A percentile compares a stretch with the other conserved stretches of the same genome.
Evolutionary conservation across 2,888 invertebrate species (phyloP).

Genomic region (Drosophila meridiana): DNA sequence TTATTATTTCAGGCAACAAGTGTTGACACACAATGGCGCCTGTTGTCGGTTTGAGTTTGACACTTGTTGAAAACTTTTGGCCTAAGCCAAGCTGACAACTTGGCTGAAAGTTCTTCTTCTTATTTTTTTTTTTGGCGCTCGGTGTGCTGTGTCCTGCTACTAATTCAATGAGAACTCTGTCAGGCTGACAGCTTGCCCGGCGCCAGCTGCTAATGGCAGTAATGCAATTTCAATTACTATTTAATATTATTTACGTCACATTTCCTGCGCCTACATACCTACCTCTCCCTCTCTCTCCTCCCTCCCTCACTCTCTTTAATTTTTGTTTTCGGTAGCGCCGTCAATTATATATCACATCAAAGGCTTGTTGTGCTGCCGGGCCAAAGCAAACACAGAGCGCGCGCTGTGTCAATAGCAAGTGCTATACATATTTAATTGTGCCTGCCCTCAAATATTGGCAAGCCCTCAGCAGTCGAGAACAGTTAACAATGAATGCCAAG

Average conservation of each 20-base stretch:
- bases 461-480: conserved; percentile 36
- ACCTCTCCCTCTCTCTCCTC: not conserved
- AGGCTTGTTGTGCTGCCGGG: conserved; percentile 33
- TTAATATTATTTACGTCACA: conserved; percentile 60
- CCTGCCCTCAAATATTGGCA: conserved; percentile 56
- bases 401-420: conserved; percentile 31
- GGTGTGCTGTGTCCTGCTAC: conserved; percentile 17
- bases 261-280: not conserved
- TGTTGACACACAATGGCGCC: conserved; percentile 21
- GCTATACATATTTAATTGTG: conserved; percentile 64
- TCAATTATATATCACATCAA: conserved; percentile 53
- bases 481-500: conserved; percentile 32
- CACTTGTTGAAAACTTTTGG: conserved; percentile 51
- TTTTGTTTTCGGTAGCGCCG: not conserved
- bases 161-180: conserved; percentile 65
- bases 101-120: conserved; percentile 18
- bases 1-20: conserved; percentile 57
- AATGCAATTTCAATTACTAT: conserved; percentile 72
- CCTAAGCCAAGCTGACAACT: conserved; percentile 49
- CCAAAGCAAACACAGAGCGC: conserved; percentile 31
- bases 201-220: conserved; percentile 60
- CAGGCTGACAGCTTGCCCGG: conserved; percentile 24
- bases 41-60: conserved; percentile 40
- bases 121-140: conserved; percentile 7
- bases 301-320: not conserved